Conservation (phyloP, 2,888 invertebrate species). For the Celastrina argiolus region DNA sequence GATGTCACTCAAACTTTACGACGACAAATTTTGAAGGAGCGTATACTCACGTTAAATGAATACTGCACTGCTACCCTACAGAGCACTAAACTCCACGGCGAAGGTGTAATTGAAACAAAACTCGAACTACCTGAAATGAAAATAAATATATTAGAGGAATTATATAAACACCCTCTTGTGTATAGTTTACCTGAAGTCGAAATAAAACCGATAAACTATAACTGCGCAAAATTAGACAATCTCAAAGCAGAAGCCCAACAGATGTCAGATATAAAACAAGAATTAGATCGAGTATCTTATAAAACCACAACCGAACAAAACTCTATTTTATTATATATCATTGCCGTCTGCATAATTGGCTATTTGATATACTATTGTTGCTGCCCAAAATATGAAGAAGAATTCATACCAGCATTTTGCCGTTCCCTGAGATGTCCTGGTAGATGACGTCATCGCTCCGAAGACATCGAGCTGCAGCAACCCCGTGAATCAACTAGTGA, state of each 20-base stretch:
- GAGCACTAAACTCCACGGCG: background rate
- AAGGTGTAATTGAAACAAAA: background rate
- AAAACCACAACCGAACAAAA: background rate
- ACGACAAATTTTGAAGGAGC: background rate
- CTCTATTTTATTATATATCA: constrained; percentile 1
- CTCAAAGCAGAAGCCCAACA: constrained; percentile 1
- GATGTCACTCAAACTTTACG: background rate
- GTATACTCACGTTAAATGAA: background rate
- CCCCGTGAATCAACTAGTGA: too few species aligned
- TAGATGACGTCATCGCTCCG: background rate
- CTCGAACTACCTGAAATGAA: background rate
- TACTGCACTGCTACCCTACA: background rate
- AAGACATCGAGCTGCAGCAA: too few species aligned
- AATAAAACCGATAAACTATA: background rate
- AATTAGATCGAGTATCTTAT: background rate
- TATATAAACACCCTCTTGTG: background rate
- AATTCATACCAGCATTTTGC: background rate
- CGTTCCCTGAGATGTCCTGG: background rate
- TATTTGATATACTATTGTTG: constrained; percentile 12
- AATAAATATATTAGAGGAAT: background rate
- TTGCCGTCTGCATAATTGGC: background rate
- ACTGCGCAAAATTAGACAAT: background rate
- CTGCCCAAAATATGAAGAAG: background rate
- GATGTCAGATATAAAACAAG: constrained; percentile 14
- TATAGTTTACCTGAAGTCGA: background rate